Percentiles rank a stretch among this genome's conserved stretches.
phyloP scores from a whole-genome alignment of 2,888 invertebrate species.

The Drosophila paucipuncta region DNA sequence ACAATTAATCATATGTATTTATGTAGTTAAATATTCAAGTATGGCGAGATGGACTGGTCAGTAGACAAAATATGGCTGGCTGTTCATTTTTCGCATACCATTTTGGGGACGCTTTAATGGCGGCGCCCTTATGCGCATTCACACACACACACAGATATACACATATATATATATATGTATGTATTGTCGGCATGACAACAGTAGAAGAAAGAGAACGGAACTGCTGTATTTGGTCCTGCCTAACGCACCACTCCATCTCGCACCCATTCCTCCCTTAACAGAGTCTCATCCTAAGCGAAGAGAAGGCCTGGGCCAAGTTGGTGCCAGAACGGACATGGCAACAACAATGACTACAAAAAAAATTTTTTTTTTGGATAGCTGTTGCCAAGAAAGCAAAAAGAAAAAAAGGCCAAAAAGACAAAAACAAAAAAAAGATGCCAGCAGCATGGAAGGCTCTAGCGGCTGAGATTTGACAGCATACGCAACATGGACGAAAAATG shows the following conservation, averaged over 20 bases:
- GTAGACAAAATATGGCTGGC: slow-evolving; percentile 36
- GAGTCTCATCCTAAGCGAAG: slow-evolving; percentile 37
- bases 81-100: slow-evolving; percentile 41
- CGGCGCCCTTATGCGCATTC: slow-evolving; percentile 69
- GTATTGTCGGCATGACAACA: slow-evolving; percentile 74
- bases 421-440: slow-evolving; percentile 38
- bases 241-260: slow-evolving; percentile 43
- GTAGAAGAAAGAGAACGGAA: slow-evolving; percentile 70
- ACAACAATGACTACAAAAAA: slow-evolving; percentile 55
- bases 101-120: slow-evolving; percentile 57
- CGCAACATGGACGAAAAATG: slow-evolving; percentile 80
- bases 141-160: slow-evolving; percentile 18
- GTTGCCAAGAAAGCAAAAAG: slow-evolving; percentile 53
- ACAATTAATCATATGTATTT: slow-evolving; percentile 73
- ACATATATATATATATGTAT: slow-evolving; percentile 28
- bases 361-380: slow-evolving; percentile 41
- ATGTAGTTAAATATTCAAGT: slow-evolving; percentile 67
- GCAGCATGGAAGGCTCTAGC: slow-evolving; percentile 62
- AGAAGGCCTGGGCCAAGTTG: slow-evolving; percentile 59
- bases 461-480: slow-evolving; percentile 81
- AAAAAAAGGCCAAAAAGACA: slow-evolving; percentile 9
- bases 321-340: slow-evolving; percentile 80
- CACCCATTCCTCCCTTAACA: slow-evolving; percentile 7
- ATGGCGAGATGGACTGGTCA: slow-evolving; percentile 10
- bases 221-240: slow-evolving; percentile 56